A percentile compares a stretch with the other conserved stretches of the same genome.
These are phyloP conservation scores for Ceratitis capitata DNA, from an alignment of 1,140 invertebrate genomes.

Conservation along the genomic window DNA sequence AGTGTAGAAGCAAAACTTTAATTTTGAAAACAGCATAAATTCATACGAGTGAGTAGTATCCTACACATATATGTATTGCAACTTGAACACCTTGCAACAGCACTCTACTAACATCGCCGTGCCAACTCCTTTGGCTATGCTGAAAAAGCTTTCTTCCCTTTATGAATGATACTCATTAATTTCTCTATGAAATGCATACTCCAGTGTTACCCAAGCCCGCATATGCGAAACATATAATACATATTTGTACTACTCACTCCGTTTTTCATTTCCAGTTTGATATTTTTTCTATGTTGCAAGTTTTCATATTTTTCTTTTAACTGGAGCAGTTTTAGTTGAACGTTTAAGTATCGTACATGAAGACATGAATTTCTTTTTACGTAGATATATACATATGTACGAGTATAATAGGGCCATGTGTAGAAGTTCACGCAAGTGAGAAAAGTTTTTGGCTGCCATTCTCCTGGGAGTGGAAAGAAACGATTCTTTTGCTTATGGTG, in stretches of 20 bases:
- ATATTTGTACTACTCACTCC: not conserved
- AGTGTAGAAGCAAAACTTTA: not conserved
- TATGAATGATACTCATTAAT: constrained; percentile 36
- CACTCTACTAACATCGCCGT: not conserved
- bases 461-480: too few relatives aligned
- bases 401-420: not conserved
- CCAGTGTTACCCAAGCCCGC: not conserved
- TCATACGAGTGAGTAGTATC: not conserved
- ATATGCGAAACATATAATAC: not conserved
- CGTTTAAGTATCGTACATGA: too few relatives aligned
- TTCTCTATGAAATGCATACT: constrained; percentile 20
- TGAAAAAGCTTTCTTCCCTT: not conserved
- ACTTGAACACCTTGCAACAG: not conserved
- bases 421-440: not conserved
- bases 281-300: not conserved
- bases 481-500: too few relatives aligned
- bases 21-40: not conserved
- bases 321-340: too few relatives aligned
- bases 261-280: not conserved
- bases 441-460: too few relatives aligned
- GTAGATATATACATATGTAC: too few relatives aligned
- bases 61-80: not conserved
- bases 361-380: too few relatives aligned
- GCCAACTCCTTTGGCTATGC: not conserved
- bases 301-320: too few relatives aligned